phyloP scores from a whole-genome alignment of 2,888 invertebrate species.

The Pogonocherus hispidulus region DNA sequence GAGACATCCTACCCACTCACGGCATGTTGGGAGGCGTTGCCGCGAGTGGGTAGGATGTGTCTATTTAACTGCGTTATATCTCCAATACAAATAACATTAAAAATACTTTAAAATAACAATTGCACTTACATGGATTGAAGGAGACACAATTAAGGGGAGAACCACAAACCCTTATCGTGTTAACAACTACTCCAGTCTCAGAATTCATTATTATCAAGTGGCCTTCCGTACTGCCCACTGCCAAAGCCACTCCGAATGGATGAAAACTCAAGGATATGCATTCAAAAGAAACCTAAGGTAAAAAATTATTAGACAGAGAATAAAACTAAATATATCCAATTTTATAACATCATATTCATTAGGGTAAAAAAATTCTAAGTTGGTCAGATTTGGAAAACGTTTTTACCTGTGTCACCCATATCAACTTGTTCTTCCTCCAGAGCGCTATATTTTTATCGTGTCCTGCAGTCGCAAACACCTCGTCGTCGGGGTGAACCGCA shows the following conservation, averaged over 20 bases:
- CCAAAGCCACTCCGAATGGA: slow-evolving; percentile 88
- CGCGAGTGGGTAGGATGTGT: too few relatives aligned
- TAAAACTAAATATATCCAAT: too few relatives aligned
- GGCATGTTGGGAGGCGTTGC: too few relatives aligned
- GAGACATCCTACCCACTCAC: too few relatives aligned
- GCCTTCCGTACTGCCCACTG: slow-evolving; percentile 91
- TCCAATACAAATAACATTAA: too few relatives aligned
- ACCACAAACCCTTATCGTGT: slow-evolving; percentile 88
- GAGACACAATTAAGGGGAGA: slow-evolving; percentile 89
- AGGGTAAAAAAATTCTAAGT: too few relatives aligned
- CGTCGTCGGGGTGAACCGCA: slow-evolving; percentile 91
- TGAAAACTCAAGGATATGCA: slow-evolving; percentile 91
- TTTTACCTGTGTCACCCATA: slow-evolving; percentile 87
- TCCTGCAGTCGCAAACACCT: slow-evolving; percentile 92
- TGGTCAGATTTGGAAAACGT: too few relatives aligned
- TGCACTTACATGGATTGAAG: slow-evolving; percentile 88
- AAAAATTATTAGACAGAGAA: too few relatives aligned
- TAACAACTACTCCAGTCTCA: slow-evolving; percentile 87
- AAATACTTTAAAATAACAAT: too few relatives aligned
- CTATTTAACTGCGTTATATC: too few relatives aligned
- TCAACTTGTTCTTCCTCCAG: slow-evolving; percentile 90
- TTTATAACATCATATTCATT: too few relatives aligned
- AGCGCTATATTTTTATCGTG: slow-evolving; percentile 91
- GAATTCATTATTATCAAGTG: slow-evolving; percentile 89
- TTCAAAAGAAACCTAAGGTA: slow-evolving; percentile 85